Evolutionary conservation across 2,113 vertebrate genomes (phyloP), one percentile per base, ranked within the genome.

Genomic region (Fregata magnificens): DNA sequence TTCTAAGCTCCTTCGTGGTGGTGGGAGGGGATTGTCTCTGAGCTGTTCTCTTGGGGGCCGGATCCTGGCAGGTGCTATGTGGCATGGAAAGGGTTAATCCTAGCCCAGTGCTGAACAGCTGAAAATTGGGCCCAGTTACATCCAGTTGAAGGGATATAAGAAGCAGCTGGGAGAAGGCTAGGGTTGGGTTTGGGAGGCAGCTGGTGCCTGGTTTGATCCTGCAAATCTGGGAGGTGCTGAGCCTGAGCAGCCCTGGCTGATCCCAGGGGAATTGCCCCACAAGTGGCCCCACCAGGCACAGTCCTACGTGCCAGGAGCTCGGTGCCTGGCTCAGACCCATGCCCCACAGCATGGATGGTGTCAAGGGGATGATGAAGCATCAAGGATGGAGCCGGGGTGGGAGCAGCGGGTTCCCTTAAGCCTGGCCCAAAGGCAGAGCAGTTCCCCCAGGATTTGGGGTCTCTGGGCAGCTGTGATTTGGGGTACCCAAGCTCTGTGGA

Each of bases 151-250:
- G 55, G 52, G 90, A 82, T 67, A 18, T 32, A 40, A 49, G 44
- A 73, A 95, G 82, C 95, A 97, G 95, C 93, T 95, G 95, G 82
- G 72, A 80, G 45, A 16, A n/a, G 72, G 81, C 44, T 94, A 69
- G 62, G 62, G 66, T 10, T 93, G 73, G n/a, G 44, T 80, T 73
- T 86, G 73, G 76, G 77, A 89, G 81, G 87, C 94, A 96, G 95
- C 95, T 95, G 95, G 52, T 93, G 91, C 31, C 49, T 87, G 93
- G 72, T 80, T 86, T 86, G 86, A 95, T 92, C 74, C 91, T 82
- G 55, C 18, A 93, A 61, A 92, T 81, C 61, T 78, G 78, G 32
- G 73, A 70, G 90, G 90, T 95, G 87, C 81, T 92, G 93, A 90
- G 91, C 88, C 52, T 53, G 78, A 92, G 95, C 86, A 88, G 90